Conservation (phyloP, 1,140 invertebrate genomes). For the Agrilus planipennis region DNA sequence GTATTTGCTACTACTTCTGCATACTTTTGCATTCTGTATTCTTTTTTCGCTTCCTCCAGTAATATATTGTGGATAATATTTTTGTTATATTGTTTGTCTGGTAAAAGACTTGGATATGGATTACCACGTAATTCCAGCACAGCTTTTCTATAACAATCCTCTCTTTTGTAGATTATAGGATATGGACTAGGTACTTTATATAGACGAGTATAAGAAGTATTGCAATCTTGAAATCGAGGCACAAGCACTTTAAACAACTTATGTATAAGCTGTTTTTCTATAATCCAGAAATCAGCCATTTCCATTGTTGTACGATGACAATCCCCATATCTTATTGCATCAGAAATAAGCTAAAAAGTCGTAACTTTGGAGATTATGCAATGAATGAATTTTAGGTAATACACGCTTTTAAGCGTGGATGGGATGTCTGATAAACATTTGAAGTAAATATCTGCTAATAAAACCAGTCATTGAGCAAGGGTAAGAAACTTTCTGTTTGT, state of each 20-base stretch:
- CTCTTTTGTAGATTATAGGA: too few relatives aligned
- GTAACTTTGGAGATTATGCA: too few relatives aligned
- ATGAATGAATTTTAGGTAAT: too few relatives aligned
- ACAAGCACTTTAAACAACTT: constrained; percentile 89
- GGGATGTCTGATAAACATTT: too few relatives aligned
- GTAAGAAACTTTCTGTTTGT: too few relatives aligned
- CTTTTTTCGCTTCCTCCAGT: constrained; percentile 59
- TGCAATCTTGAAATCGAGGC: constrained; percentile 64
- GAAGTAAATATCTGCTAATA: too few relatives aligned
- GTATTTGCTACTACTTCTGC: constrained; percentile 30
- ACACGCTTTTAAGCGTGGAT: too few relatives aligned
- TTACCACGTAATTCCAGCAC: constrained; percentile 73
- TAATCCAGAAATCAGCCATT: constrained; percentile 75
- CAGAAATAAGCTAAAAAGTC: constrained; percentile 77
- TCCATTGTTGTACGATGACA: constrained; percentile 77
- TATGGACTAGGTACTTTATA: constrained; percentile 53
- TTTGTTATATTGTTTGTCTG: constrained; percentile 42
- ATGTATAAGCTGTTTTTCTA: constrained; percentile 80
- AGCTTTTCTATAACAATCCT: constrained; percentile 37
- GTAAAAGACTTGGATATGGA: constrained; percentile 48
- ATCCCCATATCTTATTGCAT: constrained; percentile 79
- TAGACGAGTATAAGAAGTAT: constrained; percentile 58
- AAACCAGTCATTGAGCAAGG: too few relatives aligned
- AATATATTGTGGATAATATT: constrained; percentile 58
- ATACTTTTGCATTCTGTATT: constrained; percentile 38